These are phyloP conservation scores for Troides helena DNA, from an alignment of 2,888 invertebrate genomes.

Conservation along the genomic window DNA sequence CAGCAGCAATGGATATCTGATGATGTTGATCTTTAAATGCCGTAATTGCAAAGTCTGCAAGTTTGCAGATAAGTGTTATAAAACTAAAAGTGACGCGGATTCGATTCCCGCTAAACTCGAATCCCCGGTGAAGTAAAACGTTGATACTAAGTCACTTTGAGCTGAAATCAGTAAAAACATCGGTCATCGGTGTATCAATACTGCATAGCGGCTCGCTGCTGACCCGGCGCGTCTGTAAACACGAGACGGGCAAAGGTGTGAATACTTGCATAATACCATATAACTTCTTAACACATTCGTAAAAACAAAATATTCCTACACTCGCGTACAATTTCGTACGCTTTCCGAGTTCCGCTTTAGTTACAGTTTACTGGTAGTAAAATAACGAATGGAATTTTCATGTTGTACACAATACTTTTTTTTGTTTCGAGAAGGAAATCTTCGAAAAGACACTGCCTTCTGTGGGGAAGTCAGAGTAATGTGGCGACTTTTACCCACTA, in stretches of 20 bases:
- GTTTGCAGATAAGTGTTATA: too few relatives aligned
- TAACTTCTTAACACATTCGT: not conserved
- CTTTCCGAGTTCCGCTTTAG: not conserved
- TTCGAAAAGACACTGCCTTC: too few relatives aligned
- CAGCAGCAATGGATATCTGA: too few relatives aligned
- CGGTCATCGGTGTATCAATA: conserved; percentile 25
- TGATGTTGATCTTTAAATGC: too few relatives aligned
- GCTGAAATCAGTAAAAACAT: conserved; percentile 15
- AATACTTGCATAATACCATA: not conserved
- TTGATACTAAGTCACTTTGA: not conserved
- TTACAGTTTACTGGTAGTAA: not conserved
- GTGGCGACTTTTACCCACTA: too few relatives aligned
- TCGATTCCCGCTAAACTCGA: too few relatives aligned
- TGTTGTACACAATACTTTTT: not conserved
- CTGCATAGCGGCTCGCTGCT: conserved; percentile 36
- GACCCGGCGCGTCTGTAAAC: conserved; percentile 33
- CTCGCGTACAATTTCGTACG: not conserved
- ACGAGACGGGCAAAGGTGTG: conserved; percentile 18
- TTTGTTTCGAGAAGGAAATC: too few relatives aligned
- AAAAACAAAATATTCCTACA: not conserved
- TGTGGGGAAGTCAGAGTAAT: too few relatives aligned
- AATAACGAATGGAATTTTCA: not conserved
- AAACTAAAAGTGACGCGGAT: too few relatives aligned
- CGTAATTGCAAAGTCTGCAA: too few relatives aligned
- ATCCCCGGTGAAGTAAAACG: not conserved